Percentiles rank a stretch among this genome's conserved stretches.
phyloP scores from a whole-genome alignment of 1,140 invertebrate species.

The Calycopis cecrops region DNA sequence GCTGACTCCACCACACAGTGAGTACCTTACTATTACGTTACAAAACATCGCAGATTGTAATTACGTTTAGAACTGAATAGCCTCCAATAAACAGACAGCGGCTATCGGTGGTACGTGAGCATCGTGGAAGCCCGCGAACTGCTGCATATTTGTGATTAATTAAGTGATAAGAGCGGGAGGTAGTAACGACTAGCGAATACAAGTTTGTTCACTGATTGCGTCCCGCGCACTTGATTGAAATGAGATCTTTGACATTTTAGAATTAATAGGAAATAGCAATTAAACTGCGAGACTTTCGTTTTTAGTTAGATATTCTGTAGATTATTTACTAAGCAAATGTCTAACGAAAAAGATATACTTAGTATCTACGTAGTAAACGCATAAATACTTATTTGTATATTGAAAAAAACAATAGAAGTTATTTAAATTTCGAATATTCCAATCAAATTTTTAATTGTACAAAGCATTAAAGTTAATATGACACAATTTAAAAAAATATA shows the following conservation, averaged over 20 bases:
- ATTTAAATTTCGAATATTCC: too few species aligned
- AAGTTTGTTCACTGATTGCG: slow-evolving; percentile 18
- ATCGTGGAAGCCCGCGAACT: slow-evolving; percentile 15
- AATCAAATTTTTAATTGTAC: too few species aligned
- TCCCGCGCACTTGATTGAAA: slow-evolving; percentile 14
- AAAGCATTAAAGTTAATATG: too few species aligned
- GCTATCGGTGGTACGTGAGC: neutral
- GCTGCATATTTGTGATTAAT: slow-evolving; percentile 34
- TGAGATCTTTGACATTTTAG: slow-evolving; percentile 6
- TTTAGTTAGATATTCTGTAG: too few species aligned
- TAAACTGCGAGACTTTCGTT: neutral
- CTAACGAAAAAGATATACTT: too few species aligned
- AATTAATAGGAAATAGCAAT: slow-evolving; percentile 1
- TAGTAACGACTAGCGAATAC: slow-evolving; percentile 22
- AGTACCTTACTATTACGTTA: slow-evolving; percentile 64
- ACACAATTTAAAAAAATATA: too few species aligned
- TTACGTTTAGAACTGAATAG: neutral
- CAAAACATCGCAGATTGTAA: neutral
- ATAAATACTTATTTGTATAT: too few species aligned
- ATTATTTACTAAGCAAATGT: too few species aligned
- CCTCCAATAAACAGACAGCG: neutral
- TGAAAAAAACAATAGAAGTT: too few species aligned
- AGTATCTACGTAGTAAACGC: too few species aligned
- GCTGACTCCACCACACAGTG: slow-evolving; percentile 85
- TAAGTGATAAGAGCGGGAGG: slow-evolving; percentile 33